A percentile compares a stretch with the other conserved stretches of the same genome.
These are phyloP conservation scores for Andrena praecox DNA, from an alignment of 2,888 invertebrate species.

Conservation along the genomic window DNA sequence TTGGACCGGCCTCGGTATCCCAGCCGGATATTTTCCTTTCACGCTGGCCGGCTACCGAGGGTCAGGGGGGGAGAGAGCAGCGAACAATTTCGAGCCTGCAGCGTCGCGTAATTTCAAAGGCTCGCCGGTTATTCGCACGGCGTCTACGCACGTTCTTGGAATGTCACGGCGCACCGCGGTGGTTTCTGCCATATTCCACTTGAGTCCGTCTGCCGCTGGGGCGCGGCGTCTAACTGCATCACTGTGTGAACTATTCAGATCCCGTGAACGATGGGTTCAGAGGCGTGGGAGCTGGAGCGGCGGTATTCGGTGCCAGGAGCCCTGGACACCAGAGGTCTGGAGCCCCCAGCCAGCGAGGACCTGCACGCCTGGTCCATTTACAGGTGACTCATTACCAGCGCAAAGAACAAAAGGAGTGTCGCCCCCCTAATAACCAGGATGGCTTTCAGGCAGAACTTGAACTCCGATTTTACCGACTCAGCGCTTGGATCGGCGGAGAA, in stretches of 20 bases:
- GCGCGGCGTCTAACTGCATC: neutral
- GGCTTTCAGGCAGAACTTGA: slow-evolving; percentile 93
- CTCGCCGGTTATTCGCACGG: slow-evolving; percentile 45
- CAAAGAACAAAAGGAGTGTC: neutral
- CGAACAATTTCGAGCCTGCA: slow-evolving; percentile 38
- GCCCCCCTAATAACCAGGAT: neutral
- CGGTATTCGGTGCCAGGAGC: slow-evolving; percentile 95
- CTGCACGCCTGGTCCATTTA: slow-evolving; percentile 98
- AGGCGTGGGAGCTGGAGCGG: slow-evolving; percentile 90
- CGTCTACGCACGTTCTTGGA: slow-evolving; percentile 29
- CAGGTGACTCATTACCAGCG: slow-evolving; percentile 86
- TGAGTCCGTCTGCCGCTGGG: neutral
- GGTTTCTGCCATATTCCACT: slow-evolving; percentile 13
- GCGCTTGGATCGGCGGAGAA: slow-evolving; percentile 97
- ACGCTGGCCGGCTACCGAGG: neutral
- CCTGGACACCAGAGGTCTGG: slow-evolving; percentile 88
- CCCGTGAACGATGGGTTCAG: slow-evolving; percentile 84
- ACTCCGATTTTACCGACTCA: slow-evolving; percentile 97
- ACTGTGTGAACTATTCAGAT: slow-evolving; percentile 57
- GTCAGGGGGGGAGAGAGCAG: slow-evolving; percentile 13
- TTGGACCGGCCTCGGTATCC: slow-evolving; percentile 18
- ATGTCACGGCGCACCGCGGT: neutral
- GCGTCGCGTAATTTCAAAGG: slow-evolving; percentile 50
- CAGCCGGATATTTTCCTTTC: slow-evolving; percentile 39
- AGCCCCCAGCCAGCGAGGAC: slow-evolving; percentile 94